Conservation (phyloP, 2,113 vertebrate species). For the Piaya cayana region DNA sequence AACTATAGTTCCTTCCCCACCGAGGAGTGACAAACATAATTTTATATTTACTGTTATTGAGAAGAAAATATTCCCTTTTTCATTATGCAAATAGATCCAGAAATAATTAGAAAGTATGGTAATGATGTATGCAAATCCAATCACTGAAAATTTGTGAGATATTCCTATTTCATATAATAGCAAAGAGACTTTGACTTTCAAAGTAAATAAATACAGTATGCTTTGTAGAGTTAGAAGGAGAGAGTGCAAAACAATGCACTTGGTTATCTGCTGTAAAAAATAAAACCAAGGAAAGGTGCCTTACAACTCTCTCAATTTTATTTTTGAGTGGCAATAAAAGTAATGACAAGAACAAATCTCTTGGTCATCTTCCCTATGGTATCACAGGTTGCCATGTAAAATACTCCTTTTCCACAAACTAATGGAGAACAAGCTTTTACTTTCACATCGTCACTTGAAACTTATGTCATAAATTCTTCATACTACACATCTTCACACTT, state of each 20-base stretch:
- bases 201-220: background rate
- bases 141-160: background rate
- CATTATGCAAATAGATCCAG: background rate
- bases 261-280: background rate
- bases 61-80: slow-evolving; percentile 3
- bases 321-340: background rate
- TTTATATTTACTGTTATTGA: slow-evolving; percentile 30
- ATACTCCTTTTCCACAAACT: background rate
- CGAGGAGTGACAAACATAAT: background rate
- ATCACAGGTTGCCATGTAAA: background rate
- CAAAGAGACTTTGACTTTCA: background rate
- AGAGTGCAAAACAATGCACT: background rate
- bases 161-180: background rate
- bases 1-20: background rate
- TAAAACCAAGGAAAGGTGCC: background rate
- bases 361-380: background rate
- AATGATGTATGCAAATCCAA: slow-evolving; percentile 17
- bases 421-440: background rate
- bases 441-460: background rate
- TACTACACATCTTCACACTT: background rate
- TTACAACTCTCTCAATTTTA: background rate
- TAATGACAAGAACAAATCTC: background rate
- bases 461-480: background rate
- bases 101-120: slow-evolving; percentile 54
- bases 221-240: background rate